Evolutionary conservation across 2,113 vertebrate genomes (phyloP), one percentile per base, ranked within the genome.

Genomic region (Triplophysa tibetana): DNA sequence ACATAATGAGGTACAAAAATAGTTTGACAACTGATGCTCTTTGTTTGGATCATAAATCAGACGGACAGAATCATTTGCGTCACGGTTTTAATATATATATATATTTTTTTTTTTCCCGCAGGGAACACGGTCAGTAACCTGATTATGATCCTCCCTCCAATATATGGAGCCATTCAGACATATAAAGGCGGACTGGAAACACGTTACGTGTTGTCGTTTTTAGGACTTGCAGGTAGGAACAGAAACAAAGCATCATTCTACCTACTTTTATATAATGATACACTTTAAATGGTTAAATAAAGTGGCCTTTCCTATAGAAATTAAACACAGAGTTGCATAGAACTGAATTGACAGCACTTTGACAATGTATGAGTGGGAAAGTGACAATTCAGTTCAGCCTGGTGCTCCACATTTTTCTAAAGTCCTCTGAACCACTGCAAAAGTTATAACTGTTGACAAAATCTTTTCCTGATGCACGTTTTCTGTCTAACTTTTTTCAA

Each of bases 91-190:
- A 50, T 41, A 11, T 54, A n/a, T n/a, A n/a, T n/a, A n/a, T n/a
- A n/a, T 63, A 29, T 85, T 4, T 86, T 52, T 9, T 88, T 78
- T 85, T 88, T 8, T 85, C 81, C 13, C 85, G 9, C 88, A 99
- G 98, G 97, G 97, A 99, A 99, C 92, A 99, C 98, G 62, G 94
- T 99, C 90, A 99, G 97, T 90, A 99, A 99, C 91, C 93, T 99
- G 93, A 96, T 99, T 85, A 98, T 99, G 96, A 98, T 99, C 88
- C 90, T 99, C 86, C 97, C 97, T 93, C 97, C 98, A 60, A 88
- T 98, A 77, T 98, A 92, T 75, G 98, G 97, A 83, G 96, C 95
- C 80, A 89, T 98, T 84, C 96, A 96, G 87, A 95, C 95, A 12
- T 89, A 90, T 82, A 94, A 88, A 84, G 93, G 95, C 24, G 94